Evolutionary conservation across 2,113 vertebrate species (phyloP).

Genomic region (Brevimyrus niger): DNA sequence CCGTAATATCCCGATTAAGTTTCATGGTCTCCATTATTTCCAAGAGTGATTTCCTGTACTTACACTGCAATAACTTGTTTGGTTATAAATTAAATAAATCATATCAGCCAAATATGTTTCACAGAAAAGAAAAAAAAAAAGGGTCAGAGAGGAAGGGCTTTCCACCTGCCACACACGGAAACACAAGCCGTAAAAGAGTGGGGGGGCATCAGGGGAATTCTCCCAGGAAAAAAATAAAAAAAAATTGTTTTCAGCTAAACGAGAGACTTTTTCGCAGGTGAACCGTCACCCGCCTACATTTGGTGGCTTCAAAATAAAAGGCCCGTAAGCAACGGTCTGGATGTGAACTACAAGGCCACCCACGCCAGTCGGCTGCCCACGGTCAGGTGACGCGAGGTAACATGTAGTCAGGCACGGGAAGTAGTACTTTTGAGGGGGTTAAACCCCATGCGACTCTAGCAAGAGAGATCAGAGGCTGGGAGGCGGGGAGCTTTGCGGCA

Average conservation of each 20-base stretch:
- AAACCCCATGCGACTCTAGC: background rate
- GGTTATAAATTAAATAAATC: slow-evolving; percentile 32
- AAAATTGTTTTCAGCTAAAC: background rate
- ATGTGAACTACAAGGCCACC: background rate
- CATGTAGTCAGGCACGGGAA: background rate
- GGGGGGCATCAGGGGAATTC: background rate
- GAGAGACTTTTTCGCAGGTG: background rate
- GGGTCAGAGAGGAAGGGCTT: background rate
- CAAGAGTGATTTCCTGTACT: slow-evolving; percentile 45
- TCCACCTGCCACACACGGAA: background rate
- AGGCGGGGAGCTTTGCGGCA: background rate
- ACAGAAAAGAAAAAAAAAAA: slow-evolving; percentile 22
- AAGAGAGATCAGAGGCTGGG: background rate
- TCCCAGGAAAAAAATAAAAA: background rate
- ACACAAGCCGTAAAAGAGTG: background rate
- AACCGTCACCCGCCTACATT: background rate
- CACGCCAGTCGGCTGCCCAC: no score
- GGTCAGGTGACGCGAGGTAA: background rate
- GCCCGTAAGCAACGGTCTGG: background rate
- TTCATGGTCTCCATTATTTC: slow-evolving; percentile 53
- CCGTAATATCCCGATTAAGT: slow-evolving; percentile 49
- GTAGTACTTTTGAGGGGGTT: background rate
- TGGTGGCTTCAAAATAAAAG: background rate
- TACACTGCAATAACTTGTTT: slow-evolving; percentile 41
- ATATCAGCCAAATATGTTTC: background rate